These are phyloP conservation scores for Cataglyphis hispanica DNA, from an alignment of 1,140 invertebrate species.

Conservation along the genomic window DNA sequence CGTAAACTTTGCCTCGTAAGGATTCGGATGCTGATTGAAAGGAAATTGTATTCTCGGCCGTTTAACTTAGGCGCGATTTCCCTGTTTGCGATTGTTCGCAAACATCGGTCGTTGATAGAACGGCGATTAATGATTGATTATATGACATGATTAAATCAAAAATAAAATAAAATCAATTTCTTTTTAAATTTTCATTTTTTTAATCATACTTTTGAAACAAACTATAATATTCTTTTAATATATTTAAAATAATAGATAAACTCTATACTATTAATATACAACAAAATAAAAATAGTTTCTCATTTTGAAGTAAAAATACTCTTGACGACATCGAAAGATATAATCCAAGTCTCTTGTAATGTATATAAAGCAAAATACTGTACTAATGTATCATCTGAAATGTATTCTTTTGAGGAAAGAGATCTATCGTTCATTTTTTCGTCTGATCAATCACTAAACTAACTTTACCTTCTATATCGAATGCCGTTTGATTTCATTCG, in stretches of 20 bases:
- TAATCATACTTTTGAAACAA: background rate
- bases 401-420: conserved; percentile 19
- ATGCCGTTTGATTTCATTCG: conserved; percentile 44
- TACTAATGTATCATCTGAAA: conserved; percentile 35
- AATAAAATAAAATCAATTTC: background rate
- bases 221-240: background rate
- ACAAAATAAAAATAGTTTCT: background rate
- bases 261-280: background rate
- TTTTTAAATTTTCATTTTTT: background rate
- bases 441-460: conserved; percentile 45
- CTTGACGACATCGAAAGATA: background rate
- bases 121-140: conserved; percentile 22
- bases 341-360: background rate
- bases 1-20: conserved; percentile 76
- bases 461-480: background rate
- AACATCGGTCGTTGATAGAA: background rate
- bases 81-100: conserved; percentile 68
- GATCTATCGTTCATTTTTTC: conserved; percentile 19
- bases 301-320: background rate
- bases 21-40: conserved; percentile 78
- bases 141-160: background rate
- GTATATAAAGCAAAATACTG: background rate
- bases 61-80: conserved; percentile 35
- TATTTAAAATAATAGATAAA: background rate
- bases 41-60: conserved; percentile 72